Evolutionary conservation across 1,140 invertebrate species (phyloP), one percentile per base, ranked within the genome.

Genomic region (Pogonus chalceus): DNA sequence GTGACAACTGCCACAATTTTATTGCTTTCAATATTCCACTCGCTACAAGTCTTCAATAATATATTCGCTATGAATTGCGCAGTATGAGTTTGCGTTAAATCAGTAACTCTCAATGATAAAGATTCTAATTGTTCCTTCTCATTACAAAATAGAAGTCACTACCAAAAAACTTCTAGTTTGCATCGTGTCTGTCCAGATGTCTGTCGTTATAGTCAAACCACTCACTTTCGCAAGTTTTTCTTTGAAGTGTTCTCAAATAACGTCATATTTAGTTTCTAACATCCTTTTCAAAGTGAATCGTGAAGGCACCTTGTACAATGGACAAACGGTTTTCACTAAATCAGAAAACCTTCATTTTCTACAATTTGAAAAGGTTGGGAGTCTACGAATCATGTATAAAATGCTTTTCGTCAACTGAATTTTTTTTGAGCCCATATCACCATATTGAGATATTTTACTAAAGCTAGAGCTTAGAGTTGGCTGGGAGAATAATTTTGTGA

Each of bases 301-400:
- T 50, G 39, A 62, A 14, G 70, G 67, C 49, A 67, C 49, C 53
- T 70, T 67, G 58, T 69, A 72, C 24, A 63, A 57, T 26, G 67
- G 70, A 22, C 59, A 63, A 48, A 58, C 43, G 43, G 58, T 56
- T 59, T 66, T 71, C 49, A 72, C 57, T 3, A 71, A 51, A 57
- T 59, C 16, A 54, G 47, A 51, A 73, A 74, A n/a, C 67, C 65
- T 51, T 66, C 62, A 57, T 66, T 65, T 60, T 73, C 62, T 47
- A 71, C 63, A 7, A 65, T 62, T 49, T 55, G 58, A 46, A 72
- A 67, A 22, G 68, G 64, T 52, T 67, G 60, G 62, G 64, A 46
- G 51, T 70, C 67, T 68, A 51, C 63, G 66, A 2, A 71, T 64
- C 64, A 73, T 69, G 24, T 56, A 67, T n/a, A 66, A 18, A 16